Evolutionary conservation across 2,888 invertebrate genomes (phyloP).

Genomic region (Bibio marci): DNA sequence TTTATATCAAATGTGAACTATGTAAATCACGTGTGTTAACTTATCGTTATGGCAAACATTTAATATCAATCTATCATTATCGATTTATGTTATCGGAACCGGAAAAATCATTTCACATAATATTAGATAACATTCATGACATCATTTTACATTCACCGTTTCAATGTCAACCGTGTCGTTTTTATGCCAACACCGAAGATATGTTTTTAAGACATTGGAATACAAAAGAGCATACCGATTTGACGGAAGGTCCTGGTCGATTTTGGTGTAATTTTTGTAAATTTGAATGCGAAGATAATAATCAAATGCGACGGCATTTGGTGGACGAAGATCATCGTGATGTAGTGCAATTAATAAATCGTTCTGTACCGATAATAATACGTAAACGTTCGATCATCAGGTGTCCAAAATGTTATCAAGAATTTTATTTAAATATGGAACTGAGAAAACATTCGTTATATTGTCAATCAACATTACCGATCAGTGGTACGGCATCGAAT

Average conservation of each 20-base stretch:
- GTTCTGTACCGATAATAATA: slow-evolving; percentile 65
- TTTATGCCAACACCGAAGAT: slow-evolving; percentile 62
- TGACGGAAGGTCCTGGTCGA: slow-evolving; percentile 34
- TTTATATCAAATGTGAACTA: slow-evolving; percentile 47
- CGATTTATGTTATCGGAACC: slow-evolving; percentile 46
- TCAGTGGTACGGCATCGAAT: slow-evolving; percentile 38
- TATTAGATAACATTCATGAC: slow-evolving; percentile 58
- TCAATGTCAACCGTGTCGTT: slow-evolving; percentile 70
- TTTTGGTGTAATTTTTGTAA: slow-evolving; percentile 62
- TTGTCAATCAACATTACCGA: slow-evolving; percentile 20
- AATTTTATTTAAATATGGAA: slow-evolving; percentile 61
- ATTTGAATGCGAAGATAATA: slow-evolving; percentile 42
- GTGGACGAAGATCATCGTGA: slow-evolving; percentile 48
- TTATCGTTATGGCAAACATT: slow-evolving; percentile 62
- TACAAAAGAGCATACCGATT: slow-evolving; percentile 40
- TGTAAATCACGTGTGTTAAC: slow-evolving; percentile 52
- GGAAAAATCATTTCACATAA: slow-evolving; percentile 39
- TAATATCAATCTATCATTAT: slow-evolving; percentile 74
- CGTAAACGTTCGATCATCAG: slow-evolving; percentile 42
- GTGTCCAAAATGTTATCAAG: slow-evolving; percentile 48
- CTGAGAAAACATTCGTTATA: slow-evolving; percentile 41
- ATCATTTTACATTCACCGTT: slow-evolving; percentile 70
- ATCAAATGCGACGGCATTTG: slow-evolving; percentile 51
- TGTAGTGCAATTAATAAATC: slow-evolving; percentile 55
- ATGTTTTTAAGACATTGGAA: slow-evolving; percentile 59